Evolutionary conservation across 2,888 invertebrate genomes (phyloP).

Genomic region (Mactromeris polynyma): DNA sequence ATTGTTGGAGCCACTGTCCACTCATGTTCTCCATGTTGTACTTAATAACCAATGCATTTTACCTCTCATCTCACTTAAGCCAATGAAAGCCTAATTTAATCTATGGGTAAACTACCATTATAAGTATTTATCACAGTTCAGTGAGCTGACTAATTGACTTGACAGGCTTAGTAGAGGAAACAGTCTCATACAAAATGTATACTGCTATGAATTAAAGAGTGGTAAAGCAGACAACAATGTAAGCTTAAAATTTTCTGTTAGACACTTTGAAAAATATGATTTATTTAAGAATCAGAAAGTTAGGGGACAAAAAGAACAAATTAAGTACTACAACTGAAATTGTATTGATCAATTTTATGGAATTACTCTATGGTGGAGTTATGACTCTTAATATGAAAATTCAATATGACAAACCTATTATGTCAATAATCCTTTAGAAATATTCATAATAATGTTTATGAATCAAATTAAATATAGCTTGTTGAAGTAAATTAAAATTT

Average conservation of each 20-base stretch:
- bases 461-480: neutral
- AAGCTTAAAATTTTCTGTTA: neutral
- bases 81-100: conserved; percentile 50
- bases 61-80: conserved; percentile 29
- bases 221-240: neutral
- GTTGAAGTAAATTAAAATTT: neutral
- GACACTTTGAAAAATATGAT: conserved; percentile 12
- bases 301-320: neutral
- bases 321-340: neutral
- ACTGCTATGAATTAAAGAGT: neutral
- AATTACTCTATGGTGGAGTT: neutral
- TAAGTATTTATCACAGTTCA: conserved; percentile 61
- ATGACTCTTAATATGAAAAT: neutral
- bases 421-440: conserved; percentile 20
- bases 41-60: conserved; percentile 25
- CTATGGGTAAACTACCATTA: conserved; percentile 59
- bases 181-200: conserved; percentile 40
- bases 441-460: conserved; percentile 23
- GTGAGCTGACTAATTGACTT: conserved; percentile 68
- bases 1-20: conserved; percentile 27
- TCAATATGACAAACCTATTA: conserved; percentile 27
- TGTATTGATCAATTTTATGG: neutral
- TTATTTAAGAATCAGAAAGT: conserved; percentile 16
- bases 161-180: conserved; percentile 60
- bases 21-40: conserved; percentile 31